phyloP scores from a whole-genome alignment of 2,888 invertebrate genomes.

The Callyntrura guangdongensis region DNA sequence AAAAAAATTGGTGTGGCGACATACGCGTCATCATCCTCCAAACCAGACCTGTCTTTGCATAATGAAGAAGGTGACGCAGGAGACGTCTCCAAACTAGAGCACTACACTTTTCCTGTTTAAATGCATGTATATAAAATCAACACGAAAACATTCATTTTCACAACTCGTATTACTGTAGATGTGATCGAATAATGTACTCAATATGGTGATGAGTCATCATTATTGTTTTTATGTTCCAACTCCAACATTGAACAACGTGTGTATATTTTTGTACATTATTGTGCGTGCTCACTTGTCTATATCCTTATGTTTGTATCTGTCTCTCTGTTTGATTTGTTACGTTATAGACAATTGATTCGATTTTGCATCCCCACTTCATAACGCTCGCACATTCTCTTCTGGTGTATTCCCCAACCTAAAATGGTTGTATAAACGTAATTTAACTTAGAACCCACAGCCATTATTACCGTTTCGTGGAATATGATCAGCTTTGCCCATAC shows the following conservation, averaged over 20 bases:
- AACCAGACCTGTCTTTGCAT: neutral
- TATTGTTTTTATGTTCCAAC: slow-evolving; percentile 5
- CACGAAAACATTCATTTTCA: neutral
- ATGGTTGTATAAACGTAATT: slow-evolving; percentile 40
- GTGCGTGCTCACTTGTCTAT: neutral
- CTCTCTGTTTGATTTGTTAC: slow-evolving; percentile 56
- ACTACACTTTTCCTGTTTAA: slow-evolving; percentile 20
- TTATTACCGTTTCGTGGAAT: neutral
- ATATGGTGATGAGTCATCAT: slow-evolving; percentile 50
- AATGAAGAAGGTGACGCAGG: slow-evolving; percentile 21
- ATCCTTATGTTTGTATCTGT: too few species aligned
- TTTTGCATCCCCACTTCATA: slow-evolving; percentile 60
- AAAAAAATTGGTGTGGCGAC: neutral
- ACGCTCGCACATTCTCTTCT: neutral
- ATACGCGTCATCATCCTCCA: too few species aligned
- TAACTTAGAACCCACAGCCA: slow-evolving; percentile 5
- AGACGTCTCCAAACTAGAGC: neutral
- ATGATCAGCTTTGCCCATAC: slow-evolving; percentile 35
- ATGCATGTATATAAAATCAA: neutral
- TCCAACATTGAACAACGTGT: too few species aligned
- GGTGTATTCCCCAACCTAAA: neutral
- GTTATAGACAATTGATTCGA: slow-evolving; percentile 68
- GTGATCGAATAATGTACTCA: neutral
- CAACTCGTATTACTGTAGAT: neutral
- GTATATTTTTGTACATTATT: slow-evolving; percentile 3